Base-by-base conservation (phyloP, 1,140 invertebrate genomes). In the Cydia strobilella region DNA sequence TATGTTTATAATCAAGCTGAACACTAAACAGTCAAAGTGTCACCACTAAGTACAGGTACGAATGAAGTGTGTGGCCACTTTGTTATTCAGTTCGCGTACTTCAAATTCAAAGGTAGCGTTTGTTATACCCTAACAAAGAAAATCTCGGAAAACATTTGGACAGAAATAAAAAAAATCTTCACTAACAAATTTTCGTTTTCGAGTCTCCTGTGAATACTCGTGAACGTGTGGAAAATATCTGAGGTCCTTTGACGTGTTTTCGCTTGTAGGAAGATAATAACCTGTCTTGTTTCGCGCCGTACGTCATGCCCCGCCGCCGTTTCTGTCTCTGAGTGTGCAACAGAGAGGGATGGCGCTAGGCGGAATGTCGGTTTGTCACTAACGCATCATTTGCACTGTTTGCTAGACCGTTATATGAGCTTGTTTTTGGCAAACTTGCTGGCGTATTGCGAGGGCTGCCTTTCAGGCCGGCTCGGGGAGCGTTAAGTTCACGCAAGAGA, bases 161-260 rank as follows among this genome's bases (percentile, higher is more conserved):
- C 79, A 87, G 85, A 90, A 90, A 90, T 87, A 90, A 69, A 90
- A 84, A 48, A 84, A 90, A 87, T 86, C 83, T 85, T 79, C 86
- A 86, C 86, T 92, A 91, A 91, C 90, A 91, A 92, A 92, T 92
- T 92, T 92, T 92, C 88, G 87, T 84, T 88, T 69, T 84, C 79
- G 79, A 86, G 83, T 89, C 90, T 92, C 90, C 76, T 76, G 90
- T 84, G 90, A 88, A 90, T 91, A 90, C 80, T 81, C 77, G 85
- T 78, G 86, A 83, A 91, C 90, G 90, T 90, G 90, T 90, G 86
- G 88, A 91, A 92, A 91, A 91, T 92, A 91, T 90, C 83, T 82
- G 87, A 87, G 85, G 82, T 81, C 83, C 84, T 79, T 74, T 82
- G 79, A 84, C 84, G 82, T 89, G 81, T 86, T 86, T 81, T 84